Base-by-base conservation (phyloP, 1,140 invertebrate genomes). In the Lanistes nyassanus region DNA sequence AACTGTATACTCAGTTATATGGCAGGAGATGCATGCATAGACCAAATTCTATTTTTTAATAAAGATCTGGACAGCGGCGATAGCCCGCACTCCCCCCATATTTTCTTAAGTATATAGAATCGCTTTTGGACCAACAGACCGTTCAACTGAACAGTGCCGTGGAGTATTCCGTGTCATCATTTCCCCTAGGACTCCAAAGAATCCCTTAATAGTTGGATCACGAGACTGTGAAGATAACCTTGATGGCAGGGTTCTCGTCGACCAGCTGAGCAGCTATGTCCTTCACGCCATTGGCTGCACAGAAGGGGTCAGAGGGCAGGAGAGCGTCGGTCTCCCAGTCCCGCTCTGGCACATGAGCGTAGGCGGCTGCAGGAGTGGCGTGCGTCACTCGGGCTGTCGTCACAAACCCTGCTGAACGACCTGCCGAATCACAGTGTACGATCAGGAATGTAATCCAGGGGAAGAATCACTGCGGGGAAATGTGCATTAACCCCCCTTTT, bases 331-430 rank as follows among this genome's bases (percentile, higher is more conserved):
- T 65, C 78, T 89, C 87, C 87, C 87, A 88, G 37, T 87, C 67
- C 11, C 88, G 74, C 56, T 94, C 90, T 0, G 95, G 88, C 6
- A 92, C 91, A 85, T 96, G 93, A 1, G 96, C 94, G 85, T 97
- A 98, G 0, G 94, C 84, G 0, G 94, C 94, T 0, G 93, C 93
- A 0, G 96, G 97, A 0, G 96, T 97, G 0, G 96, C 97, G 87
- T 98, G 96, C 0, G 96, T 98, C 0, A 98, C 93, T 74, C 95
- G 91, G 37, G 96, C 96, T 0, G 94, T 98, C 0, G 96, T 98
- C 5, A 98, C 95, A 64, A 98, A 34, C 2, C 70, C 70, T 3
- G 55, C 36, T 3, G 55, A 72, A 26, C 60, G 56, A 39, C 70
- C 70, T 72, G 67, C 23, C 42, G 19, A 9, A 47, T 1, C 42